Percentiles rank a stretch among this genome's conserved stretches.
Evolutionary conservation across 1,140 invertebrate genomes (phyloP).

Genomic region (Heliconius melpomene): DNA sequence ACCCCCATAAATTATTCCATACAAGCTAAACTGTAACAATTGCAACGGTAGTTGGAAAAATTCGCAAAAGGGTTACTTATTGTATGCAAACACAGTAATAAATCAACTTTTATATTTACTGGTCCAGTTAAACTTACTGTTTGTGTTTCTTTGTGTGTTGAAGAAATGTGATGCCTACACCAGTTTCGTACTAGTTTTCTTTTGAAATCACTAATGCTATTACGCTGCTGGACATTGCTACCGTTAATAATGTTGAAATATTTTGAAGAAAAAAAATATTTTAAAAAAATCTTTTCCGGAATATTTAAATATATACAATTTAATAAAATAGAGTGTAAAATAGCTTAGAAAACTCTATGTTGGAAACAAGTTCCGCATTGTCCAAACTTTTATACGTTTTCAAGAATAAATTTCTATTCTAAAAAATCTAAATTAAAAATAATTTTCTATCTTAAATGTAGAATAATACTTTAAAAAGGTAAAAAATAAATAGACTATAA

Average conservation of each 20-base stretch:
- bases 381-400: too few species aligned
- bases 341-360: too few species aligned
- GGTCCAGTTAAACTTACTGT: conserved; percentile 26
- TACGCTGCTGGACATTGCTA: conserved; percentile 3
- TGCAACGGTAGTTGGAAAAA: conserved; percentile 64
- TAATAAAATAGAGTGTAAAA: too few species aligned
- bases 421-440: too few species aligned
- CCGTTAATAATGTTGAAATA: background rate
- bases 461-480: too few species aligned
- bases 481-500: too few species aligned
- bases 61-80: conserved; percentile 71
- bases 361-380: too few species aligned
- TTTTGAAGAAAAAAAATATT: too few species aligned
- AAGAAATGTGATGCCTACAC: background rate
- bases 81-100: conserved; percentile 45
- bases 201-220: conserved; percentile 8
- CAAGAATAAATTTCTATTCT: too few species aligned
- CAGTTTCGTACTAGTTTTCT: background rate
- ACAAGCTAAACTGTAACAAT: conserved; percentile 65
- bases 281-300: background rate
- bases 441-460: too few species aligned
- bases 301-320: too few species aligned
- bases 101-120: conserved; percentile 30
- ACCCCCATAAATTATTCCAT: conserved; percentile 67
- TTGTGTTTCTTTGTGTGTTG: conserved; percentile 2